Conservation (phyloP, 2,113 vertebrate species). For the Microtus oregoni region DNA sequence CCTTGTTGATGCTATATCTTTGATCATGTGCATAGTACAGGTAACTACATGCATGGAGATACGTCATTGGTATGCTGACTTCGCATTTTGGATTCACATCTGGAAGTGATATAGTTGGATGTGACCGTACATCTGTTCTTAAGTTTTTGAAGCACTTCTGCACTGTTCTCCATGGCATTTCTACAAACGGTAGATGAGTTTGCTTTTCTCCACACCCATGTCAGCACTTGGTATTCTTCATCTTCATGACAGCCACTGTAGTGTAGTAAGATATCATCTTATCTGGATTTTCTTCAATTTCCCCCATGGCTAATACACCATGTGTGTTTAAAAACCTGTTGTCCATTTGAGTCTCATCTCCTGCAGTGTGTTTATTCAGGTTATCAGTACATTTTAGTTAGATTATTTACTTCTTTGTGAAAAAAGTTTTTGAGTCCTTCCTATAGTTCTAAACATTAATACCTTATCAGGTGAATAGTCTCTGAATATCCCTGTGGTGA, state of each 20-base stretch:
- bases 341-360: neutral
- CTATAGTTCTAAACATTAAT: neutral
- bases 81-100: neutral
- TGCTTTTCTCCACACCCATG: neutral
- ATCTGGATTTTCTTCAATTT: neutral
- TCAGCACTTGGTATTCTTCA: no score
- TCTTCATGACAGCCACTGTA: neutral
- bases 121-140: neutral
- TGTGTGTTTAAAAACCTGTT: neutral
- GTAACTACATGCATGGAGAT: neutral
- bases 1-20: neutral
- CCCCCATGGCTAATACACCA: neutral
- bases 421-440: neutral
- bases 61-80: no score
- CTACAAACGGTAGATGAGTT: neutral
- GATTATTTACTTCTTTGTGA: neutral
- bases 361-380: neutral
- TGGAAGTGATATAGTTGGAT: no score
- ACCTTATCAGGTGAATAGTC: neutral
- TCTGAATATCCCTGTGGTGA: neutral
- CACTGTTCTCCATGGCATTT: neutral
- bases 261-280: neutral
- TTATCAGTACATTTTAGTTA: neutral
- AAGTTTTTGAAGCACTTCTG: neutral
- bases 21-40: neutral